Conservation (phyloP, 2,797 vertebrate species). For the Rhincodon typus region DNA sequence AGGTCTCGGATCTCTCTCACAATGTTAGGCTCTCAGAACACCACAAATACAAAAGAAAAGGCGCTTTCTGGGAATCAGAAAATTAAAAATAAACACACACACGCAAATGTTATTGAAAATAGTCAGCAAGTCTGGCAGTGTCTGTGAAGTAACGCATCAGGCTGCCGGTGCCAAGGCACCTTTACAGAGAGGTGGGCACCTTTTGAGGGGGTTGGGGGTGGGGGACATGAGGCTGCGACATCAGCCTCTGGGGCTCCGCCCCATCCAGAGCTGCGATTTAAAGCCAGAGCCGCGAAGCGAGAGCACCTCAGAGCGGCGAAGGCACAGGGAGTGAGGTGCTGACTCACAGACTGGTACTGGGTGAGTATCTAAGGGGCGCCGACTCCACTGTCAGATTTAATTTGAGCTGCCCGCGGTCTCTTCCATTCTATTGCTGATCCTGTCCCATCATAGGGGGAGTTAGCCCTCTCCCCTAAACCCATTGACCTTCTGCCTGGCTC, state of each 20-base stretch:
- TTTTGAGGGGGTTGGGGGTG: background rate
- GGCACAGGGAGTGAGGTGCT: background rate
- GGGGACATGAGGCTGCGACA: background rate
- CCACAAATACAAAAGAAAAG: no score
- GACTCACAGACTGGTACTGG: background rate
- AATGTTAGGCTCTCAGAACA: background rate
- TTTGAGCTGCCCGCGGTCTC: no score
- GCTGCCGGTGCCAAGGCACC: background rate
- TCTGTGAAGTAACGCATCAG: background rate
- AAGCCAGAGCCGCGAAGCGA: background rate
- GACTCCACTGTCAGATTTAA: background rate
- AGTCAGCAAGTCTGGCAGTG: no score
- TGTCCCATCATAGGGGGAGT: background rate
- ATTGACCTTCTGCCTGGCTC: background rate
- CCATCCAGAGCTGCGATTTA: background rate
- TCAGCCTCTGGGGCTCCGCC: background rate
- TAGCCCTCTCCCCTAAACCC: slow-evolving; percentile 1
- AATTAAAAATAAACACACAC: no score
- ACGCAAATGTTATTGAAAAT: no score
- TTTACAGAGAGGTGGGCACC: no score
- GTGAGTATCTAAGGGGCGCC: background rate
- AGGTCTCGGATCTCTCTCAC: background rate
- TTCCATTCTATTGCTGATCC: background rate
- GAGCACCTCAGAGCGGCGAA: background rate
- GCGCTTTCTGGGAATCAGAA: no score